phyloP scores from a whole-genome alignment of 2,113 vertebrate genomes.

The Chloroceryle aenea region DNA sequence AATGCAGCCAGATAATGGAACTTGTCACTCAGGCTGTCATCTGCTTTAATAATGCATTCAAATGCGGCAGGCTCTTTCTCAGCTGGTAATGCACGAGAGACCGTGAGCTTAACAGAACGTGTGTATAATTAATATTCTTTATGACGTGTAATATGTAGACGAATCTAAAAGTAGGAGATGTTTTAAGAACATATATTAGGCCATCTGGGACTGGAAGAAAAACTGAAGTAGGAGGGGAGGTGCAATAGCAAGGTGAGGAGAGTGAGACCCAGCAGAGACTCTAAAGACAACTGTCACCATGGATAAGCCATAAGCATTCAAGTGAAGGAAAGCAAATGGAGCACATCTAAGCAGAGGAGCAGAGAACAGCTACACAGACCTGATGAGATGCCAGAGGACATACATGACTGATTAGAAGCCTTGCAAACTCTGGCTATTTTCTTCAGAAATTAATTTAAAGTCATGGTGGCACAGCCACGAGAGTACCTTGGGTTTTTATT shows the following conservation, averaged over 20 bases:
- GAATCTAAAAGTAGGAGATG: constrained; percentile 18
- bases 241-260: background rate
- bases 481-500: background rate
- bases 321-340: background rate
- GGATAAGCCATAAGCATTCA: background rate
- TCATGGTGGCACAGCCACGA: background rate
- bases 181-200: background rate
- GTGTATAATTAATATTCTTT: constrained; percentile 40
- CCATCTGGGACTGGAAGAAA: background rate
- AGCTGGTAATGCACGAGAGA: constrained; percentile 1
- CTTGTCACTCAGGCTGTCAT: constrained; percentile 13
- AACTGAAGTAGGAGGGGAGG: background rate
- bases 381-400: background rate
- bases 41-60: background rate
- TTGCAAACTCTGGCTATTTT: background rate
- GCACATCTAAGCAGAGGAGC: background rate
- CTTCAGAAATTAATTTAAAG: background rate
- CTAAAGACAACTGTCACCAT: background rate
- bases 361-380: background rate
- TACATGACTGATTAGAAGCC: background rate
- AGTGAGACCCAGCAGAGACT: background rate
- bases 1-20: background rate
- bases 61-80: background rate
- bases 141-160: background rate
- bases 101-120: background rate